Percentiles rank a stretch among this genome's conserved stretches.
Evolutionary conservation across 2,888 invertebrate species (phyloP).

Genomic region (Drosophila affinis): DNA sequence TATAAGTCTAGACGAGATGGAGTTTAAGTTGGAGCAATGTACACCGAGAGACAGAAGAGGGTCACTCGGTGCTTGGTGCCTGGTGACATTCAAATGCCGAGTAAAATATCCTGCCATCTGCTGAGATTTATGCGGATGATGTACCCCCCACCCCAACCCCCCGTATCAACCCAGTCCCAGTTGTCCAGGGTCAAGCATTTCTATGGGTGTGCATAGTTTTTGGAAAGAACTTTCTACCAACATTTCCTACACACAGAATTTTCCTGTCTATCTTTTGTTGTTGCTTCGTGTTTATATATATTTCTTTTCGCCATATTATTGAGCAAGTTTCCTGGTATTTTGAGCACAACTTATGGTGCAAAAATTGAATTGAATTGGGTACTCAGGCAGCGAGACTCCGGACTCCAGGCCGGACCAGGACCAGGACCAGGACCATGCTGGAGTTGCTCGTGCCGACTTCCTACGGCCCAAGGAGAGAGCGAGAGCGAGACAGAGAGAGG

Average conservation of each 20-base stretch:
- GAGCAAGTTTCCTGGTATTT: constrained; percentile 76
- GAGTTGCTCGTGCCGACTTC: constrained; percentile 69
- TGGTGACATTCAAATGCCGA: constrained; percentile 71
- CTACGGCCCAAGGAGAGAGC: constrained; percentile 47
- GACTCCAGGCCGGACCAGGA: constrained; percentile 25
- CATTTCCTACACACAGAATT: constrained; percentile 61
- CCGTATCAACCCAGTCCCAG: constrained; percentile 9
- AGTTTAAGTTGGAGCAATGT: constrained; percentile 7
- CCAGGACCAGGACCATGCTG: constrained; percentile 22
- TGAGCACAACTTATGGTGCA: constrained; percentile 76
- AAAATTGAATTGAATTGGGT: constrained; percentile 66
- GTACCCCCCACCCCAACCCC: neutral
- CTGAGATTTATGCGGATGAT: constrained; percentile 65
- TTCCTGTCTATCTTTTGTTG: constrained; percentile 37
- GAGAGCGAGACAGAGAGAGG: constrained; percentile 33
- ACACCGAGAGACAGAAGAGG: neutral
- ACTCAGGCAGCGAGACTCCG: constrained; percentile 35
- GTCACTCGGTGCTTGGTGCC: constrained; percentile 20
- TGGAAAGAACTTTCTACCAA: constrained; percentile 61
- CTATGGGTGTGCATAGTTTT: constrained; percentile 57
- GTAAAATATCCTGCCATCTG: constrained; percentile 42
- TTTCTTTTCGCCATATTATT: constrained; percentile 62
- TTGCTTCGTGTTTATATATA: constrained; percentile 49
- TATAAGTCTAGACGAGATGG: constrained; percentile 69
- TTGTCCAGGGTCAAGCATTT: constrained; percentile 57